These are phyloP conservation scores for Lineus longissimus DNA, from an alignment of 1,140 invertebrate genomes.

Conservation along the genomic window DNA sequence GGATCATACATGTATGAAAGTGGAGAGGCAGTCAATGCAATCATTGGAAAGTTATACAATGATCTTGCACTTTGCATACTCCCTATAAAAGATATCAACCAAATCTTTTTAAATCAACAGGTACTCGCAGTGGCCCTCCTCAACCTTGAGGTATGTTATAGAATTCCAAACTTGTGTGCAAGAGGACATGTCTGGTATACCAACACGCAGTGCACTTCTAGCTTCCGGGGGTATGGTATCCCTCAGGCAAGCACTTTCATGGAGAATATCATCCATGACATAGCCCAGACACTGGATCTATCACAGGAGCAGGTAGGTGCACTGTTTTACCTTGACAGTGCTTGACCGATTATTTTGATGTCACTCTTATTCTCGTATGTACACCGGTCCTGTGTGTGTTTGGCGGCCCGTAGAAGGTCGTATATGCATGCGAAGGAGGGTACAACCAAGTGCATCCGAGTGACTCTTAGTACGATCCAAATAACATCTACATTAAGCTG, in stretches of 20 bases:
- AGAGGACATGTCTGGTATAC: slow-evolving; percentile 34
- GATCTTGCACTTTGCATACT: no score
- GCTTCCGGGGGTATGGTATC: slow-evolving; percentile 40
- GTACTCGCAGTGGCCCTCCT: slow-evolving; percentile 37
- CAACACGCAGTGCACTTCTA: slow-evolving; percentile 39
- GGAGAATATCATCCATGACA: slow-evolving; percentile 31
- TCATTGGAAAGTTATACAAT: no score
- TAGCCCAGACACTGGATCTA: slow-evolving; percentile 22
- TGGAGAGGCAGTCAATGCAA: no score
- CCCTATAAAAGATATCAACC: no score
- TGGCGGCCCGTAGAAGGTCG: background rate
- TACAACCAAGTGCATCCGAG: background rate
- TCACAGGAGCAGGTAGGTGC: slow-evolving; percentile 10
- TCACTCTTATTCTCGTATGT: background rate
- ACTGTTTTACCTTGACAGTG: background rate
- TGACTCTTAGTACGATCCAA: background rate
- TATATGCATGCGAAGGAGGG: background rate
- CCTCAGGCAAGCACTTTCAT: slow-evolving; percentile 33
- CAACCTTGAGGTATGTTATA: slow-evolving; percentile 59
- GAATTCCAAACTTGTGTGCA: slow-evolving; percentile 25
- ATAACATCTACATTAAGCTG: background rate
- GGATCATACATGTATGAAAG: background rate
- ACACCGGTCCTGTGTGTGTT: background rate
- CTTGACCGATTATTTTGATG: background rate
- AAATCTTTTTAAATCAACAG: background rate